These are phyloP conservation scores for Drosophila paramelanica DNA, from an alignment of 2,888 invertebrate genomes.

Conservation along the genomic window DNA sequence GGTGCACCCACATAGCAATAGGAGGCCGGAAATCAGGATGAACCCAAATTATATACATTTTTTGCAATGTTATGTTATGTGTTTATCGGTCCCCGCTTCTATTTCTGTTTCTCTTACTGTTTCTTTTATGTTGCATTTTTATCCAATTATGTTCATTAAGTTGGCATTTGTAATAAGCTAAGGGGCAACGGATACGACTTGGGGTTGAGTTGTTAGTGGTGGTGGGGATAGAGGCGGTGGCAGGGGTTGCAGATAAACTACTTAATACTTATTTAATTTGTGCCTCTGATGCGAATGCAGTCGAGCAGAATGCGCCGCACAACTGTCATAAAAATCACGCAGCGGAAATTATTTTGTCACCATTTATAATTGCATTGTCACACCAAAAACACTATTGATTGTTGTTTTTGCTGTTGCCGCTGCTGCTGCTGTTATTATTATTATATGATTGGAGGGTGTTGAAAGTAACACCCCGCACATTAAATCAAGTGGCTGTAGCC, in stretches of 20 bases:
- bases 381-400: conserved; percentile 57
- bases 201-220: not conserved
- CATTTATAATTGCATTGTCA: conserved; percentile 84
- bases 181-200: conserved; percentile 20
- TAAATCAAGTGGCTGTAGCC: conserved; percentile 74
- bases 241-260: conserved; percentile 54
- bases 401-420: conserved; percentile 27
- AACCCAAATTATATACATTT: conserved; percentile 64
- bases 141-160: conserved; percentile 78
- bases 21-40: conserved; percentile 68
- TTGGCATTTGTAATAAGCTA: conserved; percentile 68
- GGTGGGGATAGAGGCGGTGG: not conserved
- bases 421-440: conserved; percentile 48
- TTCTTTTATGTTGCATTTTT: conserved; percentile 22
- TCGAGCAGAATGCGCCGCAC: conserved; percentile 73
- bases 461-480: conserved; percentile 81
- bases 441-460: conserved; percentile 77
- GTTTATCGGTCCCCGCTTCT: not conserved
- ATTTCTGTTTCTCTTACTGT: conserved; percentile 5
- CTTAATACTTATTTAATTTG: conserved; percentile 74
- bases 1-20: conserved; percentile 50
- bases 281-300: conserved; percentile 48
- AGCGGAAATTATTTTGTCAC: conserved; percentile 84
- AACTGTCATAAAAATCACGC: conserved; percentile 84
- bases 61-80: conserved; percentile 40